These are phyloP conservation scores for Thymelicus acteon DNA, from an alignment of 2,888 invertebrate species.

Conservation along the genomic window DNA sequence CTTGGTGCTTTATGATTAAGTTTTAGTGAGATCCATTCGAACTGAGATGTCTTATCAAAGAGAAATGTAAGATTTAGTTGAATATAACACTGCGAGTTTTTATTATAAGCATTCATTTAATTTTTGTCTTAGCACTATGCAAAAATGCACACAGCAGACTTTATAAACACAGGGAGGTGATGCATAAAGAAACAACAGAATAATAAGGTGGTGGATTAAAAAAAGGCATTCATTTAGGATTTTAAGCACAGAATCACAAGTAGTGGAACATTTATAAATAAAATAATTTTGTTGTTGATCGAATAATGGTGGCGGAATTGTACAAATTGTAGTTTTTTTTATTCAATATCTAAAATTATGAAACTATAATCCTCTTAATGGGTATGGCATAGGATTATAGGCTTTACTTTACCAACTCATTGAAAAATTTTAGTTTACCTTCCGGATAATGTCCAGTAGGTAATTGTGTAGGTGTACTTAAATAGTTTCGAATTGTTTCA, in stretches of 20 bases:
- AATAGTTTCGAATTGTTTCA: too few relatives aligned
- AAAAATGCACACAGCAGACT: constrained; percentile 1
- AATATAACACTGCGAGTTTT: constrained; percentile 4
- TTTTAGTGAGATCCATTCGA: constrained; percentile 2
- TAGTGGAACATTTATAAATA: background rate
- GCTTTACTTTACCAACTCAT: too few relatives aligned
- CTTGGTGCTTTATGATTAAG: constrained; percentile 17
- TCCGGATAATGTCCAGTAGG: too few relatives aligned
- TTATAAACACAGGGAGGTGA: background rate
- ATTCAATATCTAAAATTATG: too few relatives aligned
- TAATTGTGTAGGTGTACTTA: too few relatives aligned
- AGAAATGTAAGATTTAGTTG: constrained; percentile 21
- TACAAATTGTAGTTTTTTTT: background rate
- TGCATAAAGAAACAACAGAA: background rate
- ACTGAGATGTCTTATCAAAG: constrained; percentile 4
- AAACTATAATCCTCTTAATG: too few relatives aligned
- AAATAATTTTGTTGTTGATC: background rate
- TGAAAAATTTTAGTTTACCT: too few relatives aligned
- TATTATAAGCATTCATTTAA: background rate
- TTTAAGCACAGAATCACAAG: background rate
- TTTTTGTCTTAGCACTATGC: background rate
- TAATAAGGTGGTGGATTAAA: constrained; percentile 4
- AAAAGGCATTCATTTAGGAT: background rate
- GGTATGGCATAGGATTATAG: too few relatives aligned
- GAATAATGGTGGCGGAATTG: background rate